phyloP scores from a whole-genome alignment of 2,888 invertebrate species.

The Cyrtodaria siliqua region DNA sequence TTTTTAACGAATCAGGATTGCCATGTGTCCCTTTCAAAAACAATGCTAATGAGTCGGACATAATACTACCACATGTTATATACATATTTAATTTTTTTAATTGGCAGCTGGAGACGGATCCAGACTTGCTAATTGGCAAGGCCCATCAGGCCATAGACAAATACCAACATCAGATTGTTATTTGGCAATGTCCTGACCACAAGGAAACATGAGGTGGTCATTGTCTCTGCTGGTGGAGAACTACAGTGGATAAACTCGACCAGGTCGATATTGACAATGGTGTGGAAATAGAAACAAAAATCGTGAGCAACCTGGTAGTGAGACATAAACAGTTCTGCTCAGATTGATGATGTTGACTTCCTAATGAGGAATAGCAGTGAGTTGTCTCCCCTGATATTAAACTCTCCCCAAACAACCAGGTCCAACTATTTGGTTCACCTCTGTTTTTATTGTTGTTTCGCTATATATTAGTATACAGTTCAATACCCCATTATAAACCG shows the following conservation, averaged over 20 bases:
- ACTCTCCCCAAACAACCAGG: too few relatives aligned
- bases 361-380: too few relatives aligned
- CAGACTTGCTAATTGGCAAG: constrained; percentile 93
- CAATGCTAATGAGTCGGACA: too few relatives aligned
- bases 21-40: too few relatives aligned
- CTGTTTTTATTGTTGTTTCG: too few relatives aligned
- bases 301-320: constrained; percentile 91
- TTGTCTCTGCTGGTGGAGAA: constrained; percentile 90
- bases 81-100: constrained; percentile 18
- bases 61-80: too few relatives aligned
- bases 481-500: too few relatives aligned
- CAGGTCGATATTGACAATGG: constrained; percentile 89
- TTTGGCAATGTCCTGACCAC: constrained; percentile 97
- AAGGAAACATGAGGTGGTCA: constrained; percentile 89
- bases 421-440: too few relatives aligned
- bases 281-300: constrained; percentile 95
- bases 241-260: constrained; percentile 87
- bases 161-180: constrained; percentile 98
- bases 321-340: constrained; percentile 87
- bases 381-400: too few relatives aligned
- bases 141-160: constrained; percentile 94
- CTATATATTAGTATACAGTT: too few relatives aligned
- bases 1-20: too few relatives aligned
- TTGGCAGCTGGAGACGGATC: constrained; percentile 95
- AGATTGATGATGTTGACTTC: too few relatives aligned